Evolutionary conservation across 37 sponge, comb jelly and placozoan species (phyloP), one percentile per base, ranked within the genome.

Genomic region (Diacarnus erythraeanus): DNA sequence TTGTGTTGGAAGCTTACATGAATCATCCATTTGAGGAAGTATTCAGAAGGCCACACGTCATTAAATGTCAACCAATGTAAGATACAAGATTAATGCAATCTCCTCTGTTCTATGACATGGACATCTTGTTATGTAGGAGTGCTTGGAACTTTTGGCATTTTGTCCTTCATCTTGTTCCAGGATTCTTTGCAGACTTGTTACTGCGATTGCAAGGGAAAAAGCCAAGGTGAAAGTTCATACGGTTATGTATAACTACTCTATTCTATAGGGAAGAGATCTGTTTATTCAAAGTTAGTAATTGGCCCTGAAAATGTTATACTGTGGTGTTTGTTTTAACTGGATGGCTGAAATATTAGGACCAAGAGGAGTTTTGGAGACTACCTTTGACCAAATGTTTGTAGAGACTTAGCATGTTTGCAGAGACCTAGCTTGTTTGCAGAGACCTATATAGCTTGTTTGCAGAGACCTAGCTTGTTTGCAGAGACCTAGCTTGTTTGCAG

Each of bases 161-260:
- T 27, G 42, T 84, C 31, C 81, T 80, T 44, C 95, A 94, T 77
- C 30, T 72, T 39, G 71, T 94, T 2, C 95, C 95, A 1, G 91
- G 85, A 38, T 94, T 87, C 75, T 42, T 90, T 27, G 76, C 81
- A 0, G 95, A 94, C 68, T 18, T 66, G 1, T 31, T 87, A 26
- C 69, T 88, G 26, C 64, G 77, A 74, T 8, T 90, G 31, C 57
- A 61, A 1, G 91, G 91, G 29, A 89, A 88, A 74, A 90, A 90
- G 70, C 85, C 89, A 77, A 75, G 42, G 92, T 86, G 26, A 37
- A 79, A n/a, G n/a, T n/a, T 39, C 3, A 8, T 56, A 31, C 26
- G 22, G 34, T 33, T 9, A 3, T 67, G 69, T 67, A 29, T 27
- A 30, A 27, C n/a, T n/a, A n/a, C n/a, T n/a, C n/a, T n/a, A n/a